Evolutionary conservation across 2,888 invertebrate species (phyloP).

Genomic region (Escarpia spicata): DNA sequence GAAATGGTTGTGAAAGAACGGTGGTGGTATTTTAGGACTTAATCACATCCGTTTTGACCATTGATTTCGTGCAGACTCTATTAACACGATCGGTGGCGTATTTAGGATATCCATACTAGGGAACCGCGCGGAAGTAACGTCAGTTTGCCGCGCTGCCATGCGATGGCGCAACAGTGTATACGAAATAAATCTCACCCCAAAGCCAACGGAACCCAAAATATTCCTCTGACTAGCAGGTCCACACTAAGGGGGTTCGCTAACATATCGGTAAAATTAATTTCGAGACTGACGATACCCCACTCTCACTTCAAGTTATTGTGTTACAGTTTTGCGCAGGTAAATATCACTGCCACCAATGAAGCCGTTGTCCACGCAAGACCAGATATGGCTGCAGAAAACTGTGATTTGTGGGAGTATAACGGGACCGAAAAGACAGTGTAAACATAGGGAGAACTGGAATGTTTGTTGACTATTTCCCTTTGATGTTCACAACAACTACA

Average conservation of each 20-base stretch:
- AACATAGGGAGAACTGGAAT: too few relatives aligned
- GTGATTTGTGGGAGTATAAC: neutral
- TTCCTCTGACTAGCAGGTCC: neutral
- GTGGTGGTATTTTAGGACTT: neutral
- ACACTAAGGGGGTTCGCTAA: neutral
- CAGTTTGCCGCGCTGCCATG: too few relatives aligned
- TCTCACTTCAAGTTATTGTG: neutral
- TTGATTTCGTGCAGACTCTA: too few relatives aligned
- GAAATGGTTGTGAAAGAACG: neutral
- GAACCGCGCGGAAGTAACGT: too few relatives aligned
- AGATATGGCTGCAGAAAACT: neutral
- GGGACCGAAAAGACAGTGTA: too few relatives aligned
- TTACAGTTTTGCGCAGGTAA: neutral
- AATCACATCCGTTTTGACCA: neutral
- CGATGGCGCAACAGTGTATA: too few relatives aligned
- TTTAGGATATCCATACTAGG: too few relatives aligned
- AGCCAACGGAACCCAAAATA: too few relatives aligned
- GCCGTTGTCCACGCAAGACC: neutral
- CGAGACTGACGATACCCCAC: neutral
- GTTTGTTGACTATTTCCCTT: too few relatives aligned
- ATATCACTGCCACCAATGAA: neutral
- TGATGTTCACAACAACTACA: too few relatives aligned
- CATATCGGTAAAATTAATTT: neutral
- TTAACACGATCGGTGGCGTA: too few relatives aligned
- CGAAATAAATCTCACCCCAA: too few relatives aligned